Evolutionary conservation across 2,113 vertebrate species (phyloP).

Genomic region (Ranitomeya variabilis): DNA sequence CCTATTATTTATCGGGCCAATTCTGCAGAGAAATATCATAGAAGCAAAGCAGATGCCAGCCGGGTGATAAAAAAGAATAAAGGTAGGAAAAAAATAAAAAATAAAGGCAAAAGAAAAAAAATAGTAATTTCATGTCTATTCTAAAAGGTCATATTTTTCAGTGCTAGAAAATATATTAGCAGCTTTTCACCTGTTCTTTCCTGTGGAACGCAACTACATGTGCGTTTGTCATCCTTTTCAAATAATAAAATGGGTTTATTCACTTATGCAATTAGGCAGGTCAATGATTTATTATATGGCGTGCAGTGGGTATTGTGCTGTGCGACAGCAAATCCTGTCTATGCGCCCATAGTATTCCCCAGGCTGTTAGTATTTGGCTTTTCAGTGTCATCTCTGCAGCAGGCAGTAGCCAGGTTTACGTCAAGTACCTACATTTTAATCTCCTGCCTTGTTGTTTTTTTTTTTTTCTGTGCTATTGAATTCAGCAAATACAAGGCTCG

Average conservation of each 20-base stretch:
- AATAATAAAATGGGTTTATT: slow-evolving; percentile 39
- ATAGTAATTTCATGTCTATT: slow-evolving; percentile 51
- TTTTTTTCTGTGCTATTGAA: background rate
- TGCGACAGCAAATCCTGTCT: slow-evolving; percentile 1
- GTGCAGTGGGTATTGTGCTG: slow-evolving; percentile 24
- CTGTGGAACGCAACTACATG: slow-evolving; percentile 2
- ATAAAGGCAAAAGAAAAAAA: slow-evolving; percentile 42
- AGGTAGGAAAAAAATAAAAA: background rate
- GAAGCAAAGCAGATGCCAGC: slow-evolving; percentile 39
- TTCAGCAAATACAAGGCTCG: slow-evolving; percentile 33
- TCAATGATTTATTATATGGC: slow-evolving; percentile 48
- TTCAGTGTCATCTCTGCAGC: slow-evolving; percentile 14
- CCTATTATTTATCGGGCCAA: slow-evolving; percentile 41
- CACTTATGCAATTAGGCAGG: slow-evolving; percentile 51
- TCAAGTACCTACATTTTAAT: slow-evolving; percentile 45
- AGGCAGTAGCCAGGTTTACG: slow-evolving; percentile 33
- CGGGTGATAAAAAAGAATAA: slow-evolving; percentile 39
- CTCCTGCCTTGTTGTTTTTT: slow-evolving; percentile 30
- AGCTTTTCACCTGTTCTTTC: slow-evolving; percentile 49
- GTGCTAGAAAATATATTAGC: slow-evolving; percentile 44
- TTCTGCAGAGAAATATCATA: slow-evolving; percentile 53
- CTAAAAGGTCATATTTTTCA: slow-evolving; percentile 56
- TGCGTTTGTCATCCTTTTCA: slow-evolving; percentile 43
- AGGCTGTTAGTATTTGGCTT: slow-evolving; percentile 32
- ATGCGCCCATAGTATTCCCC: slow-evolving; percentile 31